Base-by-base conservation (phyloP, 2,113 vertebrate genomes). In the Carassius auratus region DNA sequence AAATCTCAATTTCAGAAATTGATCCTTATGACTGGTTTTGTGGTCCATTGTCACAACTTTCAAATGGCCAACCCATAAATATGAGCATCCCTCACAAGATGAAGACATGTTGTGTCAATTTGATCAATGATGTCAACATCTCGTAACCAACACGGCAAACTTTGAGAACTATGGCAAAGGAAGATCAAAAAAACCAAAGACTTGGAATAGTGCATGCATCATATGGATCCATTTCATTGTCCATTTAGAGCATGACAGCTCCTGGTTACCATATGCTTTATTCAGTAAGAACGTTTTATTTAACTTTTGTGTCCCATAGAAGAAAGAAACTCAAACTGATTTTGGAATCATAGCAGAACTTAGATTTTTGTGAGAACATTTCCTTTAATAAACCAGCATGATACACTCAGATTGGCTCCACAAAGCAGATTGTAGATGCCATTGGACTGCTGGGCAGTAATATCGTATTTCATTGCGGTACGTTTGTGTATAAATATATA, bases 401-500 rank as follows among this genome's bases (percentile, higher is more conserved):
- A 59, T 17, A 30, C 30, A 21, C 9, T 57, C 9, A n/a, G 76
- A n/a, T 57, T 33, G 19, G 57, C 38, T 50, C 38, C 3, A 13
- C 26, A 8, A 48, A 42, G 48, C 48, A 76, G 50, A 55, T 26
- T 52, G n/a, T 33, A 1, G 13, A 15, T 68, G 23, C 42, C n/a
- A 50, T 33, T 52, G 15, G 23, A 52, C 15, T 13, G 4, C 12
- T 66, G 78, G 8, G 15, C 59, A 4, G 13, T 45, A 6, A 79
- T 66, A 15, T 30, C 14, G 42, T 26, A 50, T 66, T 81, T 81
- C n/a, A 50, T 19, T 45, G 36, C n/a, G n/a, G 33, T 17, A 52
- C 13, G 4, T 59, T 80, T 15, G 73, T 62, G 71, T 42, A 61
- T 38, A 71, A 80, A 69, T 73, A 75, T 57, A n/a, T 52, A 36